phyloP scores from a whole-genome alignment of 2,888 invertebrate species.

The Reticulitermes lucifugus region DNA sequence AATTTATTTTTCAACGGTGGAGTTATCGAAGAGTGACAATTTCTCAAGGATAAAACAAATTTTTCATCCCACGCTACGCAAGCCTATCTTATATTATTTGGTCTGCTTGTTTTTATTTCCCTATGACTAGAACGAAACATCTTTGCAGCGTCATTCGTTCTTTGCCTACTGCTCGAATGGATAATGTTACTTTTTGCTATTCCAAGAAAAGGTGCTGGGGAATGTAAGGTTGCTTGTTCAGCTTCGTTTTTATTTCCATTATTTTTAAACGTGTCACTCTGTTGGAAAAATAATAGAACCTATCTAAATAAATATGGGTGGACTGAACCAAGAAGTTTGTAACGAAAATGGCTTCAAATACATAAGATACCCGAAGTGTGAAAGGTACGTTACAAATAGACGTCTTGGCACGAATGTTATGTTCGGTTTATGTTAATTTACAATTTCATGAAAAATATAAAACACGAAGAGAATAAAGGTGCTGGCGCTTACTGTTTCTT shows the following conservation, averaged over 20 bases:
- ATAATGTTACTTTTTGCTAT: conserved; percentile 8
- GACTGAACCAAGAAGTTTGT: not conserved
- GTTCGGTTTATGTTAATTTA: too few relatives aligned
- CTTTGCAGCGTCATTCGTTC: conserved; percentile 15
- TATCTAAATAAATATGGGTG: conserved; percentile 19
- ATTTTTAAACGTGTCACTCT: conserved; percentile 16
- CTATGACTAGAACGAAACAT: not conserved
- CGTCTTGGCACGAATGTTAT: not conserved
- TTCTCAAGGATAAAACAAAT: conserved; percentile 34
- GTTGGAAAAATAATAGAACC: conserved; percentile 16
- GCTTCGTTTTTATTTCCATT: conserved; percentile 14
- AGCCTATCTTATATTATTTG: conserved; percentile 31
- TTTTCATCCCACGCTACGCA: conserved; percentile 42
- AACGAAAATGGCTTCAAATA: not conserved
- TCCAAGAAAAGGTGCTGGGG: conserved; percentile 12
- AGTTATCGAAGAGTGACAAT: conserved; percentile 48
- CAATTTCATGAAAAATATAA: too few relatives aligned
- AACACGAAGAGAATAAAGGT: too few relatives aligned
- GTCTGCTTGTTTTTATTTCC: conserved; percentile 16
- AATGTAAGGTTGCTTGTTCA: conserved; percentile 18
- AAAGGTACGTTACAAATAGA: not conserved
- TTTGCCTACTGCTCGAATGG: not conserved
- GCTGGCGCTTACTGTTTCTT: too few relatives aligned
- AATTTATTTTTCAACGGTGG: conserved; percentile 44
- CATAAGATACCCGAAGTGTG: not conserved